Percentiles rank a stretch among this genome's conserved stretches.
Conservation (phyloP, 2,797 vertebrate species). For the Galago senegalensis region DNA sequence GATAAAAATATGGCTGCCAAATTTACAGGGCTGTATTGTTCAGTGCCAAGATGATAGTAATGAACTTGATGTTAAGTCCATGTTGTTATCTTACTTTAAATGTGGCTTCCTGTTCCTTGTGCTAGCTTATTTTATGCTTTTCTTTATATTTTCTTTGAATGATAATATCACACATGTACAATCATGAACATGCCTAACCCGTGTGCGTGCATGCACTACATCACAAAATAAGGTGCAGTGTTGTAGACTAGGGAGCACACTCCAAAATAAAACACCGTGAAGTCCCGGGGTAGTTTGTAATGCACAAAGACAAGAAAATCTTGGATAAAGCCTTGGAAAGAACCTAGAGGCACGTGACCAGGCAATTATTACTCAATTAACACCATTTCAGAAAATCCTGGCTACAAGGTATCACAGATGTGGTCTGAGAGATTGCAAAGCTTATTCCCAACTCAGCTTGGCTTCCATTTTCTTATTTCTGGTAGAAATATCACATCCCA, state of each 20-base stretch:
- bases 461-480: constrained; percentile 46
- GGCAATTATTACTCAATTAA: constrained; percentile 13
- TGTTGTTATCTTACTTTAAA: not conserved
- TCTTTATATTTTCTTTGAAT: not conserved
- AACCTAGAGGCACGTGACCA: constrained; percentile 17
- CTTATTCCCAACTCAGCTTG: constrained; percentile 58
- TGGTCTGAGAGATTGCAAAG: not conserved
- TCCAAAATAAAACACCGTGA: not conserved
- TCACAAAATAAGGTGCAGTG: not conserved
- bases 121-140: constrained; percentile 2
- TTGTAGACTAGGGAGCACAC: not conserved
- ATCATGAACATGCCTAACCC: not conserved
- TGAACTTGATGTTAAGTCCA: not conserved
- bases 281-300: constrained; percentile 8
- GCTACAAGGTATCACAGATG: constrained; percentile 22
- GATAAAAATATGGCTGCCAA: not conserved
- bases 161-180: not conserved
- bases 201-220: not conserved
- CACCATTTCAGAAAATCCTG: constrained; percentile 57
- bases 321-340: constrained; percentile 2
- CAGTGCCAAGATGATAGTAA: not conserved
- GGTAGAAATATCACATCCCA: constrained; percentile 9
- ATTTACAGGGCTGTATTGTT: not conserved
- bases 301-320: not conserved
- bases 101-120: not conserved